These are phyloP conservation scores for Cheiracanthium punctorium DNA, from an alignment of 2,888 invertebrate genomes.

Conservation along the genomic window DNA sequence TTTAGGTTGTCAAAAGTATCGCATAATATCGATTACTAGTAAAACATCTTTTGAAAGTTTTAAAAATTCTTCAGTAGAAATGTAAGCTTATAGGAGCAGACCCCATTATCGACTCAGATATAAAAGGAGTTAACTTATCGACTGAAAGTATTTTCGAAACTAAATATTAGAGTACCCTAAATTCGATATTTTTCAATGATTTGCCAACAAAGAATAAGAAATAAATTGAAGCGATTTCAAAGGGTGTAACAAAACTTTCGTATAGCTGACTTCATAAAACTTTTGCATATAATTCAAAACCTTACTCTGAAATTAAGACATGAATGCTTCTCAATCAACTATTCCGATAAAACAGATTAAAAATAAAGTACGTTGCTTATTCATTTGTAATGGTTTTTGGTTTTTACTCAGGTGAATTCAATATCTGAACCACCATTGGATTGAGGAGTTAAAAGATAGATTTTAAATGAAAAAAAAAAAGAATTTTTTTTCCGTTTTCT, in stretches of 20 bases:
- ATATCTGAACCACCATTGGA: too few relatives aligned
- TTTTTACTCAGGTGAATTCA: neutral
- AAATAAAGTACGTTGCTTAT: too few relatives aligned
- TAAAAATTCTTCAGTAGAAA: slow-evolving; percentile 49
- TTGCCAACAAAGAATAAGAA: slow-evolving; percentile 31
- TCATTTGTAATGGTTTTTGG: neutral
- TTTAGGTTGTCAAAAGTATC: slow-evolving; percentile 38
- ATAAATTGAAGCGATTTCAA: slow-evolving; percentile 32
- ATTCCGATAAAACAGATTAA: too few relatives aligned
- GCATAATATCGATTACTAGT: slow-evolving; percentile 58
- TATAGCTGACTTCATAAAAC: neutral
- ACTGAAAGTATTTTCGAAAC: slow-evolving; percentile 50
- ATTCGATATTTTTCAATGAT: slow-evolving; percentile 60
- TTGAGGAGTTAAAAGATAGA: too few relatives aligned
- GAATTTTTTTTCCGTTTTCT: too few relatives aligned
- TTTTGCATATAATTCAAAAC: too few relatives aligned
- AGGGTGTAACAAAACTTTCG: neutral
- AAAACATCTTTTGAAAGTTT: slow-evolving; percentile 52
- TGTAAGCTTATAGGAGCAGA: slow-evolving; percentile 46
- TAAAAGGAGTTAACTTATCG: slow-evolving; percentile 47
- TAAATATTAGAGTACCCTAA: slow-evolving; percentile 47
- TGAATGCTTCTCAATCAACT: too few relatives aligned
- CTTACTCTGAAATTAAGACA: too few relatives aligned
- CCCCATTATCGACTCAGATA: slow-evolving; percentile 31
- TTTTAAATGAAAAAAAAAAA: neutral